These are phyloP conservation scores for Carapus acus DNA, from an alignment of 2,797 vertebrate genomes.

Conservation along the genomic window DNA sequence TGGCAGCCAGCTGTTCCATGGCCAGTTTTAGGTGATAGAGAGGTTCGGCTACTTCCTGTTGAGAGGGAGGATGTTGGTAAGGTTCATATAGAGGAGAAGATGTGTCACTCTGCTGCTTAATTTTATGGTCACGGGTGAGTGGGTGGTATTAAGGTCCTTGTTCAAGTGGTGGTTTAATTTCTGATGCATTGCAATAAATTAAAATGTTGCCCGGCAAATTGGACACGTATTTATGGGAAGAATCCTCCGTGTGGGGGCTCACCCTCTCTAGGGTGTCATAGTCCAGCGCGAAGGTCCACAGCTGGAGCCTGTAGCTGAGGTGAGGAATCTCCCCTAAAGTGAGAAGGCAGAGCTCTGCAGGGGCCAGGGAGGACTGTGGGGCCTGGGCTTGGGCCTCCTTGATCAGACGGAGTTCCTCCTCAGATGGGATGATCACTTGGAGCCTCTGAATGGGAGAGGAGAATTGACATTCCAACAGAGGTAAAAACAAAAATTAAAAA, in stretches of 20 bases:
- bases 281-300: conserved; percentile 75
- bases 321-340: conserved; percentile 66
- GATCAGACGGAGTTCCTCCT: conserved; percentile 70
- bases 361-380: conserved; percentile 53
- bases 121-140: background rate
- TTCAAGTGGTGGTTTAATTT: too few relatives aligned
- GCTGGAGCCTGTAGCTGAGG: conserved; percentile 67
- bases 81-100: conserved; percentile 8
- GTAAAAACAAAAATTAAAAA: conserved; percentile 1
- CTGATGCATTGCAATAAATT: too few relatives aligned
- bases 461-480: background rate
- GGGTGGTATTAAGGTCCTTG: too few relatives aligned
- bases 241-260: conserved; percentile 6
- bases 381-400: conserved; percentile 61
- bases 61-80: background rate
- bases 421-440: conserved; percentile 65
- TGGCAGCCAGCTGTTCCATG: conserved; percentile 74
- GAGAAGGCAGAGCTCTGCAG: conserved; percentile 71
- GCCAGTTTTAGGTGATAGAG: conserved; percentile 76
- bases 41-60: conserved; percentile 75
- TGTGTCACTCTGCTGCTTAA: background rate
- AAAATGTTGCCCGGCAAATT: too few relatives aligned
- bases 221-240: too few relatives aligned
- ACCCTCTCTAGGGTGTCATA: conserved; percentile 74
- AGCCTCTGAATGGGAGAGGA: conserved; percentile 58